A percentile compares a stretch with the other conserved stretches of the same genome.
These are phyloP conservation scores for Xiphophorus birchmanni DNA, from an alignment of 2,797 vertebrate genomes.

Conservation along the genomic window DNA sequence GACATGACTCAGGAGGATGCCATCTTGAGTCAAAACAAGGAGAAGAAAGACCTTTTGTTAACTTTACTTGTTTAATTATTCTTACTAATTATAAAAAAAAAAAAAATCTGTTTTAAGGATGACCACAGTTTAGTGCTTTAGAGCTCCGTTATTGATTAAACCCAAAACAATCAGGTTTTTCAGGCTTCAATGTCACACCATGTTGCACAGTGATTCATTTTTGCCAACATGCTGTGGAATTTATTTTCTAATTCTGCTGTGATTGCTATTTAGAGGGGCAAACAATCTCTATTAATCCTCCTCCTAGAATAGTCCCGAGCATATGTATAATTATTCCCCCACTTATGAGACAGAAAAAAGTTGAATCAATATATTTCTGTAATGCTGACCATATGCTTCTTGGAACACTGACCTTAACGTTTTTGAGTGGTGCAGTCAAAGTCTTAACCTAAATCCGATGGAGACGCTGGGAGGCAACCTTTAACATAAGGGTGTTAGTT, in stretches of 20 bases:
- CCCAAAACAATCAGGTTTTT: not conserved
- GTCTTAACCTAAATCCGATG: not conserved
- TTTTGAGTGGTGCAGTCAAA: not conserved
- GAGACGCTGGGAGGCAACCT: not conserved
- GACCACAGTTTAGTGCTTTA: not conserved
- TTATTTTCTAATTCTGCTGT: slow-evolving; percentile 22
- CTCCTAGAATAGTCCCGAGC: slow-evolving; percentile 20
- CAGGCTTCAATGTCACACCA: not conserved
- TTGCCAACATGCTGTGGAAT: not conserved
- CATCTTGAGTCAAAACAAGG: slow-evolving; percentile 8
- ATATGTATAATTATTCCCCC: slow-evolving; percentile 14
- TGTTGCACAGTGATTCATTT: slow-evolving; percentile 10
- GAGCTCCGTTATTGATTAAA: not conserved
- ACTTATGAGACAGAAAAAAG: slow-evolving; percentile 1
- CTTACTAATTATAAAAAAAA: too few relatives aligned
- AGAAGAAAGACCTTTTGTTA: not conserved
- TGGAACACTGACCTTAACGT: not conserved
- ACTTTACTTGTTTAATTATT: not conserved
- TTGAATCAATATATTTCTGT: not conserved
- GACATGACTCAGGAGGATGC: slow-evolving; percentile 16
- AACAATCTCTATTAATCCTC: slow-evolving; percentile 26
- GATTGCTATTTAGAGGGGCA: slow-evolving; percentile 20
- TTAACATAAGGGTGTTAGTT: not conserved
- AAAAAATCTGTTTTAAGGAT: not conserved
- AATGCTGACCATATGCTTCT: not conserved